Conservation (phyloP, 2,888 invertebrate species). For the Drosophila kuntzei region DNA sequence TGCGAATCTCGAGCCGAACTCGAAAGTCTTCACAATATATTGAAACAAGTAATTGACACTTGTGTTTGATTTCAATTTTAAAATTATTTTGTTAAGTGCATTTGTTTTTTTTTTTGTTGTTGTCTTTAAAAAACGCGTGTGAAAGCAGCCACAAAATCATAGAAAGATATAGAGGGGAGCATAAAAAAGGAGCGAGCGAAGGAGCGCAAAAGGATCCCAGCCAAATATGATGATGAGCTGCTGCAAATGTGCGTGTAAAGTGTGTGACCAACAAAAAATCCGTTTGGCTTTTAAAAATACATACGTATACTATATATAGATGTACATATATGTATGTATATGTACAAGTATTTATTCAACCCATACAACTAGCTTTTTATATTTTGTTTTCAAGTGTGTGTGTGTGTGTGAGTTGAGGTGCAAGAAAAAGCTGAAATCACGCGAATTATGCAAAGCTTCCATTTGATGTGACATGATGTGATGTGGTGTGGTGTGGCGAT, state of each 20-base stretch:
- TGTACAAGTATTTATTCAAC: constrained; percentile 7
- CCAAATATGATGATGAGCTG: constrained; percentile 29
- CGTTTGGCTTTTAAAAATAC: constrained; percentile 15
- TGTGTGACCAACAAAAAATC: constrained; percentile 31
- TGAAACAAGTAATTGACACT: constrained; percentile 36
- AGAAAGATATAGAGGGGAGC: not conserved
- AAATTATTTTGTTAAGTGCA: constrained; percentile 27
- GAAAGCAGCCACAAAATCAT: constrained; percentile 26
- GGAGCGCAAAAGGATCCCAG: constrained; percentile 37
- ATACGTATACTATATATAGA: constrained; percentile 10
- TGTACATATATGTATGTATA: not conserved
- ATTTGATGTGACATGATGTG: constrained; percentile 17
- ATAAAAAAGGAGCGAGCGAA: constrained; percentile 14
- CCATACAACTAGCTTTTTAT: constrained; percentile 8
- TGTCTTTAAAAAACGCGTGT: constrained; percentile 30
- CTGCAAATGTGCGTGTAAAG: constrained; percentile 52
- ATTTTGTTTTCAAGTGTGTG: constrained; percentile 1
- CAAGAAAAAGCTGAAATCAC: constrained; percentile 42
- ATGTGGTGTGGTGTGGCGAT: not conserved
- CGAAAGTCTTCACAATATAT: constrained; percentile 15
- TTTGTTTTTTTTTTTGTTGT: constrained; percentile 39
- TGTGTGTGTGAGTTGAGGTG: constrained; percentile 21
- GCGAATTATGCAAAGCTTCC: constrained; percentile 65
- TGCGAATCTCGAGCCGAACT: constrained; percentile 41
- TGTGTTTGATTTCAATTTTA: constrained; percentile 32